Evolutionary conservation across 2,113 vertebrate genomes (phyloP).

Genomic region (Tinamus guttatus): DNA sequence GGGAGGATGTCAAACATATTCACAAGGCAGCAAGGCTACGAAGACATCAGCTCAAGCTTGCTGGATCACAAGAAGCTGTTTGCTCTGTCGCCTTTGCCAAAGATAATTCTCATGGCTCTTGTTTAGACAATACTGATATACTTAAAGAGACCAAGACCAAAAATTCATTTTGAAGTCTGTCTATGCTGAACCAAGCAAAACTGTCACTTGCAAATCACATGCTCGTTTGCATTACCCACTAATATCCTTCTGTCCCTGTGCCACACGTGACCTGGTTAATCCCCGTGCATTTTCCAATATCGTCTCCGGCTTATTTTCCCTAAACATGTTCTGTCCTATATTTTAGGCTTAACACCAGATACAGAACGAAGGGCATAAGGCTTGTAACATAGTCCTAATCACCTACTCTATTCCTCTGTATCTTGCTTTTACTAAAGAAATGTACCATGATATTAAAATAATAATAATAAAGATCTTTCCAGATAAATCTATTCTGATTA

Average conservation of each 20-base stretch:
- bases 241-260: background rate
- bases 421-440: background rate
- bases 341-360: background rate
- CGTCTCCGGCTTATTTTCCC: background rate
- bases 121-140: background rate
- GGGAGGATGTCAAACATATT: background rate
- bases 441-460: background rate
- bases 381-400: background rate
- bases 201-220: background rate
- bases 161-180: fast-evolving
- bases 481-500: background rate
- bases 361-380: background rate
- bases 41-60: background rate
- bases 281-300: background rate
- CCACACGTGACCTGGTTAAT: fast-evolving
- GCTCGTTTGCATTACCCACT: background rate
- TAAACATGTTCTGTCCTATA: fast-evolving
- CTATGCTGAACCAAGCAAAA: background rate
- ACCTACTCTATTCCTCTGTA: background rate
- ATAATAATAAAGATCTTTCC: background rate
- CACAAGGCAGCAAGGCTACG: background rate
- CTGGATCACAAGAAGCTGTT: background rate
- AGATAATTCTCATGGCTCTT: background rate
- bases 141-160: background rate
- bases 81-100: fast-evolving